Conservation (phyloP, 2,888 invertebrate genomes). For the Caprella mutica region DNA sequence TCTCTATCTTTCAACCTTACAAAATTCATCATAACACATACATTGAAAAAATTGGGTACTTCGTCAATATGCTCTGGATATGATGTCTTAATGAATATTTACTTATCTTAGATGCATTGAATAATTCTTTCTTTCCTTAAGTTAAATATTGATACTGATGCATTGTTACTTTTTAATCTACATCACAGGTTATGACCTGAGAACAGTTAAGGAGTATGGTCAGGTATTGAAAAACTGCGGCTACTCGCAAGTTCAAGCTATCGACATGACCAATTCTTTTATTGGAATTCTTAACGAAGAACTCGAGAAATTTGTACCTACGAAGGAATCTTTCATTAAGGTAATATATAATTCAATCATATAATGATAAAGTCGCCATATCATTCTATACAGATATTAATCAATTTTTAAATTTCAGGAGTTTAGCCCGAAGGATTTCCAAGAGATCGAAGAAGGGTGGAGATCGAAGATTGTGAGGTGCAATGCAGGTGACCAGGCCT, state of each 20-base stretch:
- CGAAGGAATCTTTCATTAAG: slow-evolving; percentile 43
- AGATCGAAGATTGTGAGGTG: slow-evolving; percentile 42
- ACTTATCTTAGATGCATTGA: too few relatives aligned
- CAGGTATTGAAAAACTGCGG: slow-evolving; percentile 43
- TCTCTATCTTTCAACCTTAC: too few relatives aligned
- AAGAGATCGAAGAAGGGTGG: slow-evolving; percentile 45
- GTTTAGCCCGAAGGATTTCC: slow-evolving; percentile 44
- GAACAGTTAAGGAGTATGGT: slow-evolving; percentile 38
- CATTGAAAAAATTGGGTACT: too few relatives aligned
- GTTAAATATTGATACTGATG: too few relatives aligned
- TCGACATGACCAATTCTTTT: slow-evolving; percentile 46
- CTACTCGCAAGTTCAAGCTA: slow-evolving; percentile 44
- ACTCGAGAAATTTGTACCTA: slow-evolving; percentile 40
- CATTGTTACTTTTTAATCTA: too few relatives aligned
- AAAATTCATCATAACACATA: too few relatives aligned
- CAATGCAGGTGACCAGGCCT: slow-evolving; percentile 42
- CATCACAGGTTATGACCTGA: slow-evolving; percentile 46
- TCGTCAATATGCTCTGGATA: too few relatives aligned
- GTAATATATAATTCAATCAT: slow-evolving; percentile 33
- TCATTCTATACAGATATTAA: background rate
- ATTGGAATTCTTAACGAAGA: slow-evolving; percentile 44
- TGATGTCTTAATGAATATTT: too few relatives aligned
- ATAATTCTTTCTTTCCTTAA: too few relatives aligned
- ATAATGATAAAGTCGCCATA: background rate
- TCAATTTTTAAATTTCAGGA: slow-evolving; percentile 37